Evolutionary conservation across 2,797 vertebrate genomes (phyloP), one percentile per base, ranked within the genome.

Genomic region (Arrhamphus sclerolepis): DNA sequence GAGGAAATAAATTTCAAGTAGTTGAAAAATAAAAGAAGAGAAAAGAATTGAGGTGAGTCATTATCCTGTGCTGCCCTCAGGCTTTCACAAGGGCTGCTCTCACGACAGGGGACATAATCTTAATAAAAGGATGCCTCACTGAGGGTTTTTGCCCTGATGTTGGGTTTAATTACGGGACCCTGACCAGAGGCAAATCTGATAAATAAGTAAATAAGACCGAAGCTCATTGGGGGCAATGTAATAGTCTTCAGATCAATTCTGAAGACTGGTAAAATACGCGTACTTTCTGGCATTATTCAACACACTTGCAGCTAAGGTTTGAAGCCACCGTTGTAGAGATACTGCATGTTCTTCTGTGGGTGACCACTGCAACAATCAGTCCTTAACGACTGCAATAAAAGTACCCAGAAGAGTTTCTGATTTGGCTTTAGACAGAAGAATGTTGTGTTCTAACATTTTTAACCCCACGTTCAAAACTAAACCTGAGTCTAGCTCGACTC

Each of bases 1-100:
- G 19, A 38, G 11, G n/a, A 38, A 11, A 21, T 7, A 34, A 21
- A 38, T 26, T 6, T 26, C 2, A 26, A 26, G 2, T 26, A 26
- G 24, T 26, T 26, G n/a, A n/a, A n/a, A n/a, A n/a, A n/a, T n/a
- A n/a, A n/a, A n/a, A 39, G 2, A n/a, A 9, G 8, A 16, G 17
- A 46, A 7, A n/a, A 21, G n/a, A 34, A 31, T 17, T 21, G 28
- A 31, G 28, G 55, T 56, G 19, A 46, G 28, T 46, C 42, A 46
- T 34, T 46, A 46, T 5, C 34, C 14, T 34, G 13, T 19, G 42
- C 13, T 44, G n/a, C 24, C 26, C 26, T 22, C 7, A 10, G 18
- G 19, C 19, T 18, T 52, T 21, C 1, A 38, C 3, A 13, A 17
- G 13, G 13, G 13, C 3, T 39, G 3, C 14, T 52, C 31, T 1